Conservation (phyloP, 2,888 invertebrate species). For the Drosophila mimetica region DNA sequence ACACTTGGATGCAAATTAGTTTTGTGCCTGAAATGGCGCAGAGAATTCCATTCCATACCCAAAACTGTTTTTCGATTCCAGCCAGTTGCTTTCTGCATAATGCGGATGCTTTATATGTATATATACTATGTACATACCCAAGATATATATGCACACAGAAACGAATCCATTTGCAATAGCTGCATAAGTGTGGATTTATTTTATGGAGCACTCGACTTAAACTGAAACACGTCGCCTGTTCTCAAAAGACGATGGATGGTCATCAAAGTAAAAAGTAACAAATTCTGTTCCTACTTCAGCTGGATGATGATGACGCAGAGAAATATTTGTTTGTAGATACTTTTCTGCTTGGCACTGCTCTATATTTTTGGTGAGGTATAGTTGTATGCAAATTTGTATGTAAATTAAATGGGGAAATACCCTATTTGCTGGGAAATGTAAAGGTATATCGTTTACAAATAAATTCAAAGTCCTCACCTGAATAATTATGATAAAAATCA, state of each 20-base stretch:
- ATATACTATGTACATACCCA: constrained; percentile 4
- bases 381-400: constrained; percentile 56
- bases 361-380: constrained; percentile 28
- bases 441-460: neutral
- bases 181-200: constrained; percentile 49
- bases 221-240: constrained; percentile 9
- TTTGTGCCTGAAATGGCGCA: constrained; percentile 60
- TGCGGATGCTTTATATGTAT: constrained; percentile 20
- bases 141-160: constrained; percentile 8
- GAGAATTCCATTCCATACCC: constrained; percentile 66
- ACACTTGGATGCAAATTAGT: constrained; percentile 51
- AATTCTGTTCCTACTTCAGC: constrained; percentile 15
- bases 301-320: constrained; percentile 24
- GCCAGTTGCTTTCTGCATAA: constrained; percentile 23
- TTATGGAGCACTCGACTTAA: constrained; percentile 43
- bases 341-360: constrained; percentile 18
- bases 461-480: neutral
- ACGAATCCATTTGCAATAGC: constrained; percentile 12
- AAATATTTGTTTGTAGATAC: constrained; percentile 24
- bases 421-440: neutral
- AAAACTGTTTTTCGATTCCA: constrained; percentile 26
- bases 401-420: constrained; percentile 13
- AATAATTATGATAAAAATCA: neutral
- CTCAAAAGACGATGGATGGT: constrained; percentile 1
- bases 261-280: constrained; percentile 21